A percentile compares a stretch with the other conserved stretches of the same genome.
phyloP scores from a whole-genome alignment of 2,113 vertebrate genomes.

The Capra hircus region DNA sequence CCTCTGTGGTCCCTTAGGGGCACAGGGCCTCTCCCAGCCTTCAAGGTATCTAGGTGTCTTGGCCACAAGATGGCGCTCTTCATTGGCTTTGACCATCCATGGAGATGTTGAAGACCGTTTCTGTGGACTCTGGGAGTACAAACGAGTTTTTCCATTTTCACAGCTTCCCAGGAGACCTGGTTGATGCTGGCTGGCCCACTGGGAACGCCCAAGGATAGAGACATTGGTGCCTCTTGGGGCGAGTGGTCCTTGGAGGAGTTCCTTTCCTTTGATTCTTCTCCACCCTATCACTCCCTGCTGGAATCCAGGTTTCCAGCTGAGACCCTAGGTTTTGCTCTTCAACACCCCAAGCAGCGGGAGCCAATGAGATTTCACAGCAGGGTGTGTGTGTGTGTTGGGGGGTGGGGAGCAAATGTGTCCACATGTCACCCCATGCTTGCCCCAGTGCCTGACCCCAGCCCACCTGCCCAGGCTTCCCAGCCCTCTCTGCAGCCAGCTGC shows the following conservation, averaged over 20 bases:
- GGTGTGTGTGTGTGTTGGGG: not conserved
- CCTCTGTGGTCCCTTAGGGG: not conserved
- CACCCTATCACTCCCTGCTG: not conserved
- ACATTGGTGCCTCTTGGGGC: not conserved
- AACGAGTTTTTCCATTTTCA: not conserved
- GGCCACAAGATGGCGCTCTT: conserved; percentile 39
- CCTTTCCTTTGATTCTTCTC: not conserved
- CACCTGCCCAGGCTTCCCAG: not conserved
- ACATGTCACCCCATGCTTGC: not conserved
- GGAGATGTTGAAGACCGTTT: not conserved
- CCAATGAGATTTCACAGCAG: not conserved
- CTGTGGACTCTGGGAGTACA: not conserved
- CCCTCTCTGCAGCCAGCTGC: not conserved
- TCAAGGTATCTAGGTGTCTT: not conserved
- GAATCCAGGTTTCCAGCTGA: not conserved
- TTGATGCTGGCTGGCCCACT: not conserved
- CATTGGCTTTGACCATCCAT: not conserved
- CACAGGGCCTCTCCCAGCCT: not conserved
- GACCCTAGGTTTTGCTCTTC: not conserved
- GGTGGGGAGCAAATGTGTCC: not conserved
- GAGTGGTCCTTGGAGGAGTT: not conserved
- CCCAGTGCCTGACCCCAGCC: not conserved
- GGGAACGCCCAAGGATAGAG: not conserved
- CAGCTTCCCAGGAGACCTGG: not conserved
- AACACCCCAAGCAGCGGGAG: not conserved